Conservation (phyloP, 2,797 vertebrate species). For the Phalanger gymnotis region DNA sequence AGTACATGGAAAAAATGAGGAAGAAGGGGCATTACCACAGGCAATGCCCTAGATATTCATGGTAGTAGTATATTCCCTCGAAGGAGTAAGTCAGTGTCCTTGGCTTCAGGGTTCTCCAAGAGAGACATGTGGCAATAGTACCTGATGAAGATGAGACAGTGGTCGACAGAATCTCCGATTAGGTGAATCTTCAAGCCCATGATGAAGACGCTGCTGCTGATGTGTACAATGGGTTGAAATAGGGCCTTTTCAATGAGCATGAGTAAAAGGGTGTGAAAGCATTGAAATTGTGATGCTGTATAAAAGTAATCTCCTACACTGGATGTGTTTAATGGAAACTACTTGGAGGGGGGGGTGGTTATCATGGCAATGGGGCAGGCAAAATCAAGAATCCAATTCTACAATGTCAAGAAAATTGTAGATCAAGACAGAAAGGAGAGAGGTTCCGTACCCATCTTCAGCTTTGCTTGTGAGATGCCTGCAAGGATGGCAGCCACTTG, state of each 20-base stretch:
- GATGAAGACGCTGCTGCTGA: constrained; percentile 95
- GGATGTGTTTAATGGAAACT: no score
- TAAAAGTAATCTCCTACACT: no score
- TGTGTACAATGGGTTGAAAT: constrained; percentile 90
- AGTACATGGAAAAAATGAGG: constrained; percentile 93
- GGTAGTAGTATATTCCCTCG: constrained; percentile 97
- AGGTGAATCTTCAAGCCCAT: constrained; percentile 99
- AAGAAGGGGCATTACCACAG: constrained; percentile 99
- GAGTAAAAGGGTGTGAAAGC: no score
- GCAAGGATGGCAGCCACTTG: no score
- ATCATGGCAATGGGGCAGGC: no score
- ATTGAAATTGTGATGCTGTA: no score
- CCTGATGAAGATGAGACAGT: constrained; percentile 96
- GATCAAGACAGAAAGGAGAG: no score
- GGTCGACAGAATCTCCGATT: constrained; percentile 96
- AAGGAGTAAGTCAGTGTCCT: constrained; percentile 97
- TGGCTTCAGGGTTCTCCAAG: constrained; percentile 93
- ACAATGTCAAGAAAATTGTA: no score
- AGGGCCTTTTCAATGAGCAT: constrained; percentile 94
- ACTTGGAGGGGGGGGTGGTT: no score
- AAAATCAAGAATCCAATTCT: no score
- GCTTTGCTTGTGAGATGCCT: no score
- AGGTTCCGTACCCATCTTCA: no score
- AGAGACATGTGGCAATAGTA: constrained; percentile 98
- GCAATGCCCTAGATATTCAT: constrained; percentile 94